phyloP scores from a whole-genome alignment of 2,113 vertebrate genomes.

The Zapus hudsonius region DNA sequence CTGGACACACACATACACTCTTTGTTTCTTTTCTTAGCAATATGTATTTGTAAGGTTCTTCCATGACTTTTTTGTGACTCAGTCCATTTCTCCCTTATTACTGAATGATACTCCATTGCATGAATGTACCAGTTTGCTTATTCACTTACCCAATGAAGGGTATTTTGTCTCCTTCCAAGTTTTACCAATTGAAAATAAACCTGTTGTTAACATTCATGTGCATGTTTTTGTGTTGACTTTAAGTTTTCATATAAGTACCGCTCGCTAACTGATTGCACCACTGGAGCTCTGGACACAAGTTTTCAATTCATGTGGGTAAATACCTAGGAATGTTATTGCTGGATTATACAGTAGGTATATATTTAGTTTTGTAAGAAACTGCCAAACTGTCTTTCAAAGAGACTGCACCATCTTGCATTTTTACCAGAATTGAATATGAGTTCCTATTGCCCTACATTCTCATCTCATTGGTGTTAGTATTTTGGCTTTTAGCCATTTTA shows the following conservation, averaged over 20 bases:
- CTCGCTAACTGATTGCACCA: no score
- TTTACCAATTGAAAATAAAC: not conserved
- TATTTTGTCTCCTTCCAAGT: not conserved
- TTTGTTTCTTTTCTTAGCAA: not conserved
- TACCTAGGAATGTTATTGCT: not conserved
- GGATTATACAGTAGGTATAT: not conserved
- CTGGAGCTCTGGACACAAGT: no score
- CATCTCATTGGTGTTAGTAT: not conserved
- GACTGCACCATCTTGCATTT: not conserved
- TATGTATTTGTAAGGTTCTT: not conserved
- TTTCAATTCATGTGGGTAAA: constrained; percentile 3
- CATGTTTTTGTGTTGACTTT: not conserved
- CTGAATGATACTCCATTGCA: not conserved
- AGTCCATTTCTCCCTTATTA: not conserved
- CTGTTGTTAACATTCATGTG: not conserved
- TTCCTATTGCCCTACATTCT: not conserved
- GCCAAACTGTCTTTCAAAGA: not conserved
- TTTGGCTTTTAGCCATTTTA: not conserved
- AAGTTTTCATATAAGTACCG: no score
- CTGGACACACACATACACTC: not conserved
- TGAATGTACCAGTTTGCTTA: not conserved
- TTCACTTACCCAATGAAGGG: not conserved
- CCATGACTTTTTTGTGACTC: not conserved
- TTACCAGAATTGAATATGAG: not conserved
- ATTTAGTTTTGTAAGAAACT: constrained; percentile 20